These are phyloP conservation scores for Xiphophorus hellerii DNA, from an alignment of 2,113 vertebrate genomes.

Conservation along the genomic window DNA sequence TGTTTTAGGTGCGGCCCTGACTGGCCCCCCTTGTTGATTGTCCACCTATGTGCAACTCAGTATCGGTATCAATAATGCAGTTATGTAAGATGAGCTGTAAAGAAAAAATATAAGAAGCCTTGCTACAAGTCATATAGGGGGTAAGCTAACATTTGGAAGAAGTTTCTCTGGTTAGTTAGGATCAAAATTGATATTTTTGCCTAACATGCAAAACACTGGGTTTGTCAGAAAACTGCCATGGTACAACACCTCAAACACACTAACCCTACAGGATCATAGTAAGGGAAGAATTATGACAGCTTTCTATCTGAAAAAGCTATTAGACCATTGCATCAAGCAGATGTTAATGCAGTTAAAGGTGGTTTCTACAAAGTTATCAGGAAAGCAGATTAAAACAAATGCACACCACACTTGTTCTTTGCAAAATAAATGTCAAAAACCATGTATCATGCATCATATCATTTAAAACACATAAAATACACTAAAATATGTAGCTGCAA, in stretches of 20 bases:
- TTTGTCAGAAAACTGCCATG: neutral
- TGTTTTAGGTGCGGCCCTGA: slow-evolving; percentile 39
- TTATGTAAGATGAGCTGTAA: neutral
- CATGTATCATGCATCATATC: neutral
- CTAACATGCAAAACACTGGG: neutral
- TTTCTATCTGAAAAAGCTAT: neutral
- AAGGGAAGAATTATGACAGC: neutral
- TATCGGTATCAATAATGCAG: too few species aligned
- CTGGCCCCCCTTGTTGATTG: neutral
- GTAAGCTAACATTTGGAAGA: too few species aligned
- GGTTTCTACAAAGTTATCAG: too few species aligned
- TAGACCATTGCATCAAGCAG: neutral
- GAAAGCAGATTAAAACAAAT: neutral
- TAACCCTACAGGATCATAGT: neutral
- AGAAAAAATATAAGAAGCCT: neutral
- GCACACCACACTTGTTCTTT: neutral
- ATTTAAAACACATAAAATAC: neutral
- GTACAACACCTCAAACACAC: neutral
- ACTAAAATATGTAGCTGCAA: neutral
- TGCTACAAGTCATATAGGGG: neutral
- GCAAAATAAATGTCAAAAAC: neutral
- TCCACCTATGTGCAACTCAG: slow-evolving; percentile 12
- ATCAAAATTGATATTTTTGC: neutral
- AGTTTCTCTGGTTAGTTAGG: neutral
- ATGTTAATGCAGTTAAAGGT: too few species aligned